Evolutionary conservation across 30 jellyfish, hydroid and myxozoan genomes (phyloP), one percentile per base, ranked within the genome.

Genomic region (Aurelia sp.): DNA sequence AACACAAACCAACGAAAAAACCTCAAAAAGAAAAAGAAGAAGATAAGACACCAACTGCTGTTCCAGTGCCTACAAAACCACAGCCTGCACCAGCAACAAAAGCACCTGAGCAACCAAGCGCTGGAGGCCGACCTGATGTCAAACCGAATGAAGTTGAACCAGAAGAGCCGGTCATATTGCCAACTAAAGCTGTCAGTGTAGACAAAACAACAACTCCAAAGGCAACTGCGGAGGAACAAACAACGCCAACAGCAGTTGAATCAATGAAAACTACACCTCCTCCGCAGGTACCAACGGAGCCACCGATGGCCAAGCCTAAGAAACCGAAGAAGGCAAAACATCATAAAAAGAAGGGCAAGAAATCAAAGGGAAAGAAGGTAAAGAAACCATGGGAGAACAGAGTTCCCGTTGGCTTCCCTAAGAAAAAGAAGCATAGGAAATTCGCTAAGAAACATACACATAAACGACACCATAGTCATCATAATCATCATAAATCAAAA

Each of bases 371-470:
- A 18, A 70, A 83, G 63, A 72, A 71, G 30, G 48, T 19, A 19
- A 81, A 81, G 63, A 82, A 82, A 47, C 92, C 92, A 58, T 82
- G 92, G 92, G 41, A 20, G 70, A 40, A 70, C 40, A 70, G 92
- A n/a, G 63, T 82, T 4, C 92, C 92, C 16, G 92, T 82, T 17
- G 85, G 86, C 15, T 9, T 58, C 22, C 86, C 86, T n/a, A 82
- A 82, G 74, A 68, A 68, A 55, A 52, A 52, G 67, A 57, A 33
- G 67, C 85, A 82, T 20, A 57, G 61, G 55, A 58, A 44, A 58
- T 63, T 8, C 24, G 50, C 63, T 7, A 65, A 55, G 41, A 59
- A 80, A 30, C 47, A 63, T 47, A 16, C 68, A 2, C 76, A 82
- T 57, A 68, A 69, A 13, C 63, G 66, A 4, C 85, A 44, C 15